A percentile compares a stretch with the other conserved stretches of the same genome.
Conservation (phyloP, 2,888 invertebrate species). For the Drymonia ruficornis region DNA sequence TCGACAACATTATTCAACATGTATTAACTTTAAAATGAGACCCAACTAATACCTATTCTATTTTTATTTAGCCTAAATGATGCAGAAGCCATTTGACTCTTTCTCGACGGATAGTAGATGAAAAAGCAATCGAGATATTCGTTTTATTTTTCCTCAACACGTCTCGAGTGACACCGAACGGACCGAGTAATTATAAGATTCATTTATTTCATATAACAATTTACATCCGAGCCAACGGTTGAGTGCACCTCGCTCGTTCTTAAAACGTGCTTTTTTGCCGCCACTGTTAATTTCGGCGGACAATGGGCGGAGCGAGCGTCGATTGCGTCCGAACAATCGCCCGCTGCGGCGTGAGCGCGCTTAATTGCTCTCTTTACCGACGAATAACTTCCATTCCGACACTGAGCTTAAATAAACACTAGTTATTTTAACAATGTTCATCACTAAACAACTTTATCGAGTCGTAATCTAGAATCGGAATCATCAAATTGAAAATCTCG, state of each 20-base stretch:
- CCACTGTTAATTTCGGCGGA: constrained; percentile 68
- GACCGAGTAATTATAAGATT: constrained; percentile 6
- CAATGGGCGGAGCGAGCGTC: constrained; percentile 64
- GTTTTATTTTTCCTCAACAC: background rate
- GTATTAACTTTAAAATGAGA: constrained; percentile 24
- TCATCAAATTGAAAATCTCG: constrained; percentile 17
- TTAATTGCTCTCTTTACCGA: constrained; percentile 71
- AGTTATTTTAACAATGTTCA: constrained; percentile 41
- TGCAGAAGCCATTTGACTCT: background rate
- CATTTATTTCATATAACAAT: constrained; percentile 13
- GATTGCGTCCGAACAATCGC: constrained; percentile 65
- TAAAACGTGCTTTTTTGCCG: constrained; percentile 59
- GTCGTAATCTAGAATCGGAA: constrained; percentile 10
- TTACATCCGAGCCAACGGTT: constrained; percentile 20
- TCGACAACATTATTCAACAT: constrained; percentile 19
- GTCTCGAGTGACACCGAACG: constrained; percentile 2
- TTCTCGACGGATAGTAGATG: background rate
- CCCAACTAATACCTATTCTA: background rate
- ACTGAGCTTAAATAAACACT: constrained; percentile 40
- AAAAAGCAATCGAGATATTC: background rate
- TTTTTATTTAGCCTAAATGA: constrained; percentile 4
- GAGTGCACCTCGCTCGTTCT: constrained; percentile 32
- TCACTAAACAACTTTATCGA: constrained; percentile 38
- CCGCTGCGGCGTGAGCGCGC: constrained; percentile 57
- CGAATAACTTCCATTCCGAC: constrained; percentile 63